Evolutionary conservation across 2,888 invertebrate species (phyloP).

Genomic region (Nomada ferruginata): DNA sequence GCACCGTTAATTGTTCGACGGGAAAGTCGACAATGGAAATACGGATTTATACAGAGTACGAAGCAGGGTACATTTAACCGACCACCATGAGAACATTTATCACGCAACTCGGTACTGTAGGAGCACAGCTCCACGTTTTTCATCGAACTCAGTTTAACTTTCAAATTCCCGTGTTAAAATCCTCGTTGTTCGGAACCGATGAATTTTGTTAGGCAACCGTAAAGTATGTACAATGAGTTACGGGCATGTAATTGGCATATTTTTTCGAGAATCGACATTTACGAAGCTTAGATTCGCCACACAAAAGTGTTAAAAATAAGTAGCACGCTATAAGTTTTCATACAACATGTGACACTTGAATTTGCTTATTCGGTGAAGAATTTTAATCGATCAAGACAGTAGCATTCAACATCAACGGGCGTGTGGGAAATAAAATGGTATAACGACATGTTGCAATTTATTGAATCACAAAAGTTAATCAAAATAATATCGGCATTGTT

Average conservation of each 20-base stretch:
- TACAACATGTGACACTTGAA: conserved; percentile 14
- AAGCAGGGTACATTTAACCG: conserved; percentile 68
- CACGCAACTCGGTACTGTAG: neutral
- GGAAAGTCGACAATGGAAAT: conserved; percentile 31
- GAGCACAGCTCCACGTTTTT: neutral
- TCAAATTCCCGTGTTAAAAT: neutral
- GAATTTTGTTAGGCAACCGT: neutral
- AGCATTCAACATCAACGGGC: neutral
- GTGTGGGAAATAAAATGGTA: neutral
- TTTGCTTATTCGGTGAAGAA: neutral
- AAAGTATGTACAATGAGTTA: neutral
- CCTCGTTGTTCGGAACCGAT: neutral
- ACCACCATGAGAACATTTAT: conserved; percentile 71
- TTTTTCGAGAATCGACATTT: neutral
- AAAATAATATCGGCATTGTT: conserved; percentile 19
- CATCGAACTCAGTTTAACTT: conserved; percentile 1
- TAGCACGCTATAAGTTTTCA: conserved; percentile 29
- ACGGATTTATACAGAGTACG: conserved; percentile 70
- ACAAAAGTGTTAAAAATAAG: conserved; percentile 28
- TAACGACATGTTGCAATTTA: conserved; percentile 11
- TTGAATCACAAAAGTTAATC: conserved; percentile 9
- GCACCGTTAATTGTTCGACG: conserved; percentile 34
- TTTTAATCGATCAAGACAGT: neutral
- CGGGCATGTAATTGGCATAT: neutral
- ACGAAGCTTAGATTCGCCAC: conserved; percentile 1